Conservation (phyloP, 2,113 vertebrate species). For the Poecile atricapillus region DNA sequence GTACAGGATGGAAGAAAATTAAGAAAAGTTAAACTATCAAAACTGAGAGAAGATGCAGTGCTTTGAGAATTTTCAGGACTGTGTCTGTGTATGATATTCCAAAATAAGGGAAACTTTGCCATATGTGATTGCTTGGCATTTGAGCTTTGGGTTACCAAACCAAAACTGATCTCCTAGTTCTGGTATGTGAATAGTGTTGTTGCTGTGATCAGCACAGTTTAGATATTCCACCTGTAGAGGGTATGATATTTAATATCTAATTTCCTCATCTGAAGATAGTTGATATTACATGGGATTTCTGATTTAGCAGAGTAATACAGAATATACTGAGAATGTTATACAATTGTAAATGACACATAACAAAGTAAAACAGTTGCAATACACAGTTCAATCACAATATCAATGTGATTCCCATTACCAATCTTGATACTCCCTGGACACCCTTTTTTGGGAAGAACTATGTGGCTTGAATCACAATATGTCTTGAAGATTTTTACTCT, state of each 20-base stretch:
- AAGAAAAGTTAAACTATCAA: not conserved
- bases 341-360: rapidly evolving
- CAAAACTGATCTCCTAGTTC: not conserved
- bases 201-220: not conserved
- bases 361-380: not conserved
- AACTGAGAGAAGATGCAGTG: not conserved
- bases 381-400: not conserved
- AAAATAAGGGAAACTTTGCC: not conserved
- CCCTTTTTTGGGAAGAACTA: not conserved
- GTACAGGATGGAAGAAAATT: not conserved
- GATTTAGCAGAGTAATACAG: not conserved
- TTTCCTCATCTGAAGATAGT: not conserved
- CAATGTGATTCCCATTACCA: not conserved
- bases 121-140: not conserved
- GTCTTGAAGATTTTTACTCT: not conserved
- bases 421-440: not conserved
- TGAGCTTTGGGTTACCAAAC: not conserved
- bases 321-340: not conserved
- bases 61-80: not conserved
- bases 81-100: not conserved
- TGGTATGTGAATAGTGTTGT: not conserved
- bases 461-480: not conserved
- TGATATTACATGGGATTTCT: not conserved
- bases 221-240: not conserved
- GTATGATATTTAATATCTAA: not conserved